Percentiles rank a stretch among this genome's conserved stretches.
These are phyloP conservation scores for Chrysocyon brachyurus DNA, from an alignment of 2,797 vertebrate species.

Conservation along the genomic window DNA sequence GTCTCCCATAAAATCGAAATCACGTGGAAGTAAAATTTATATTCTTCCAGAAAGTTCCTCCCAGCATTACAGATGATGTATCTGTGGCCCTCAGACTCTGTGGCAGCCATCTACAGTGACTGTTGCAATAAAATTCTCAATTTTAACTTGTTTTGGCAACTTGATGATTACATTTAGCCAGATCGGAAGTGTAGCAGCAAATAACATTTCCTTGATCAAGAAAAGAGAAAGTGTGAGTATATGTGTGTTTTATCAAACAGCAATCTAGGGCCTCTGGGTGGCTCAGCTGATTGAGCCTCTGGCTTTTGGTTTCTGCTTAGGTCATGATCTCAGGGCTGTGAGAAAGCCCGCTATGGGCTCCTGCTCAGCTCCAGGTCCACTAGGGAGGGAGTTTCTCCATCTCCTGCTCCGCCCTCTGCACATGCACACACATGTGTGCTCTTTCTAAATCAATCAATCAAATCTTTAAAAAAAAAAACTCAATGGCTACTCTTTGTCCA, in stretches of 20 bases:
- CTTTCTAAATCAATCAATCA: not conserved
- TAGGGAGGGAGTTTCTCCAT: not conserved
- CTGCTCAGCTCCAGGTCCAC: not conserved
- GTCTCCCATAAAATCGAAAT: slow-evolving; percentile 65
- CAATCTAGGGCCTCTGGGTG: not conserved
- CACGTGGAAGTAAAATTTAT: slow-evolving; percentile 53
- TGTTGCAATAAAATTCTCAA: not conserved
- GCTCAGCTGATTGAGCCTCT: not conserved
- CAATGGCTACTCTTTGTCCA: not conserved
- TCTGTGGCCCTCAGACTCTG: not conserved
- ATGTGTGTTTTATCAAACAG: not conserved
- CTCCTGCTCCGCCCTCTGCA: not conserved
- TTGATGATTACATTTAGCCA: not conserved
- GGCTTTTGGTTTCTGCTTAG: not conserved
- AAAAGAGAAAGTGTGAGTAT: not conserved
- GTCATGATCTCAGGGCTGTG: not conserved
- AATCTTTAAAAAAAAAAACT: not conserved
- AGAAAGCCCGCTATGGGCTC: not conserved
- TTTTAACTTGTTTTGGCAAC: not conserved
- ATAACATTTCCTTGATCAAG: slow-evolving; percentile 22
- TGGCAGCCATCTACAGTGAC: not conserved
- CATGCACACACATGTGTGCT: not conserved
- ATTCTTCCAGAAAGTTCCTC: slow-evolving; percentile 59
- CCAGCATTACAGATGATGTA: not conserved
- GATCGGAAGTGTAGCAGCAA: not conserved